Evolutionary conservation across 2,113 vertebrate species (phyloP).

Genomic region (Notiomystis cincta): DNA sequence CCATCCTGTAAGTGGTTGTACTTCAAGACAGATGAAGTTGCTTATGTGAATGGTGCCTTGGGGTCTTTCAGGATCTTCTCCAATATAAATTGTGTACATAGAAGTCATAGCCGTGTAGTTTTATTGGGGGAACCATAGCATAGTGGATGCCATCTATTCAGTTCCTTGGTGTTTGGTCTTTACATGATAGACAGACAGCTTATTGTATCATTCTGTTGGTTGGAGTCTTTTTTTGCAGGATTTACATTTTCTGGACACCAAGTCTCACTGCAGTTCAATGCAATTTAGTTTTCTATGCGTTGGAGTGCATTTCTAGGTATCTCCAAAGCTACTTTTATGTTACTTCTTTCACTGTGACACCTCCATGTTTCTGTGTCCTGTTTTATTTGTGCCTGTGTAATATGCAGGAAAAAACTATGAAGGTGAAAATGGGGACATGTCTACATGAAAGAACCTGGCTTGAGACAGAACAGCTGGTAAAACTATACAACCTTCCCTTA

Average conservation of each 20-base stretch:
- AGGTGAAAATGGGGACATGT: not conserved
- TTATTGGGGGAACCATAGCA: not conserved
- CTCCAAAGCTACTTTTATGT: not conserved
- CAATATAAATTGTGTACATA: not conserved
- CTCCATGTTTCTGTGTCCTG: fast-evolving
- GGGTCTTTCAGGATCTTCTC: conserved; percentile 22
- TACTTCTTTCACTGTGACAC: not conserved
- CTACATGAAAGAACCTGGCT: not conserved
- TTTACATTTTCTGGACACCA: not conserved
- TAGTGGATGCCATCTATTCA: not conserved
- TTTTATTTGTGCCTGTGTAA: not conserved
- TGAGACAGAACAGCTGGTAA: not conserved
- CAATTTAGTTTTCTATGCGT: not conserved
- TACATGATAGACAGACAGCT: not conserved
- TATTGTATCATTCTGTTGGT: not conserved
- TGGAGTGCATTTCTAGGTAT: not conserved
- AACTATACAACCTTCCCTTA: not conserved
- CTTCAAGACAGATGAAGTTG: conserved; percentile 5
- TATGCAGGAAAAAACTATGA: not conserved
- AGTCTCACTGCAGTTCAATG: not conserved
- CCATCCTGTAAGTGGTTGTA: not conserved
- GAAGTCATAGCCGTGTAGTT: not conserved
- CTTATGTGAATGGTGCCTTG: not conserved
- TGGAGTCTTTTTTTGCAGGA: not conserved
- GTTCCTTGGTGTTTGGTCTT: not conserved